These are phyloP conservation scores for Piprites chloris DNA, from an alignment of 2,113 vertebrate species.

Conservation along the genomic window DNA sequence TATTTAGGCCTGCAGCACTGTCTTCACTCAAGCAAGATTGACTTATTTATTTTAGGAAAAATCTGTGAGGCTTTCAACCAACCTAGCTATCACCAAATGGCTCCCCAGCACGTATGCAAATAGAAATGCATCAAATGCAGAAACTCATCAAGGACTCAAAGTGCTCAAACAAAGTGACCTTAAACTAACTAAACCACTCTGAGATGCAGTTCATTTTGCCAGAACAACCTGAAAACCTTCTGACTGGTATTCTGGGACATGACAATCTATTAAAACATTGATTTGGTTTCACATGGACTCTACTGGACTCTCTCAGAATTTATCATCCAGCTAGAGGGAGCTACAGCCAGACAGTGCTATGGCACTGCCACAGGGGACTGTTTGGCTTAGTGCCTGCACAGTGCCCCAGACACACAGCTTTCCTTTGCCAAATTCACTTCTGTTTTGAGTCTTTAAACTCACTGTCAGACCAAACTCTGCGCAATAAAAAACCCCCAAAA, in stretches of 20 bases:
- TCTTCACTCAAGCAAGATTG: neutral
- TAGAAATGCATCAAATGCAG: too few relatives aligned
- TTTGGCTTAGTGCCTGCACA: neutral
- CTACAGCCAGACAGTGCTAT: neutral
- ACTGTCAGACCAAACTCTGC: neutral
- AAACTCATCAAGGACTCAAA: neutral
- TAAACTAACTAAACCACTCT: neutral
- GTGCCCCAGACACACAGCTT: neutral
- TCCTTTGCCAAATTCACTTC: neutral
- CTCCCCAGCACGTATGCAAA: neutral
- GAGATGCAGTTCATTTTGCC: neutral
- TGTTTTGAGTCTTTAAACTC: neutral
- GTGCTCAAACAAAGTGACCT: neutral
- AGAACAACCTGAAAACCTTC: neutral
- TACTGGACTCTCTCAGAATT: neutral
- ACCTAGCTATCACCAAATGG: neutral
- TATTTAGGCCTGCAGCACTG: neutral
- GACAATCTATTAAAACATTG: neutral
- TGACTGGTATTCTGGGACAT: neutral
- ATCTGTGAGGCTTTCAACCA: neutral
- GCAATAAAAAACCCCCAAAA: neutral
- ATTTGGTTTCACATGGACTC: neutral
- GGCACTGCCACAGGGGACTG: neutral
- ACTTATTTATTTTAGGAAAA: neutral
- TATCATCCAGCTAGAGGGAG: neutral